Evolutionary conservation across 2,888 invertebrate genomes (phyloP).

Genomic region (Dicroscelio sp.): DNA sequence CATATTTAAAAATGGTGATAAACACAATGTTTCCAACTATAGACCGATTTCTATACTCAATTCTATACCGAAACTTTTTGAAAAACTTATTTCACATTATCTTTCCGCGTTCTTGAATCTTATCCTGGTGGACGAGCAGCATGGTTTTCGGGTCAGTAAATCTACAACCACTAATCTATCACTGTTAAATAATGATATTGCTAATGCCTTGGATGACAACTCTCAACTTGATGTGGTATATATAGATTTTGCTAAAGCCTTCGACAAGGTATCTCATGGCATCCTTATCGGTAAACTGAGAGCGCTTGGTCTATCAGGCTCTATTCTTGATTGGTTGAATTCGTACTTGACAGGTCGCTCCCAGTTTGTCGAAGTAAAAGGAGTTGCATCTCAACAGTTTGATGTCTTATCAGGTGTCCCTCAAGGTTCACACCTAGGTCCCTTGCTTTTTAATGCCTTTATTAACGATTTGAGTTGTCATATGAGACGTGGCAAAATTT

Average conservation of each 20-base stretch:
- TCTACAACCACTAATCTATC: constrained; percentile 2
- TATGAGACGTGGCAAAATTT: background rate
- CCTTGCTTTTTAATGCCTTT: background rate
- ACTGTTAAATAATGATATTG: background rate
- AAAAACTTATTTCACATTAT: background rate
- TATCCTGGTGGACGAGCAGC: constrained; percentile 7
- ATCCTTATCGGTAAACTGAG: background rate
- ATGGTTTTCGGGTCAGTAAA: background rate
- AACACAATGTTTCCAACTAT: background rate
- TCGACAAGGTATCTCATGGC: background rate
- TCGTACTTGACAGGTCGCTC: constrained; percentile 1
- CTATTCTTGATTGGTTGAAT: background rate
- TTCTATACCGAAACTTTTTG: background rate
- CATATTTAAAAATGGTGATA: background rate
- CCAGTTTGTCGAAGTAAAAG: background rate
- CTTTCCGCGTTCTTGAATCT: background rate
- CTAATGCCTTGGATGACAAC: background rate
- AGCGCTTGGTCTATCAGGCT: background rate
- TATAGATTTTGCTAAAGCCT: constrained; percentile 8
- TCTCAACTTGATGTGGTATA: background rate
- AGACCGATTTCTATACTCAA: background rate
- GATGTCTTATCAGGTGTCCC: background rate
- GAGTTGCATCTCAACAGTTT: background rate
- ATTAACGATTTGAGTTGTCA: background rate
- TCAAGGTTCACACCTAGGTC: background rate